These are phyloP conservation scores for Halictus quadricinctus DNA, from an alignment of 2,888 invertebrate genomes.

Conservation along the genomic window DNA sequence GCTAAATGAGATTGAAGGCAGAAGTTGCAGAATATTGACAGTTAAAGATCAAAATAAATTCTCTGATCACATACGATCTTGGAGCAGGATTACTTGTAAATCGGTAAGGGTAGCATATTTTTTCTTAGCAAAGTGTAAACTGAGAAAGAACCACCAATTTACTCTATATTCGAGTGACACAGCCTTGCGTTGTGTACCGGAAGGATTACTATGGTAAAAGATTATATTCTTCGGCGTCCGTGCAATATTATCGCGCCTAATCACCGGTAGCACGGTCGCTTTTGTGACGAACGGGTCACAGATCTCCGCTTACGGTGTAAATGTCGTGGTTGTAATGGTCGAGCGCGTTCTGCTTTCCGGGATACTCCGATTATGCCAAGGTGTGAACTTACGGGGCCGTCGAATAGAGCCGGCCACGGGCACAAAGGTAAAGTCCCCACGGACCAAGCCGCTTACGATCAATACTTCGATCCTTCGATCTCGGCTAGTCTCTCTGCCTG, in stretches of 20 bases:
- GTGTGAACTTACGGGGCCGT: conserved; percentile 72
- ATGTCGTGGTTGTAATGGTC: conserved; percentile 63
- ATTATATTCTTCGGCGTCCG: background rate
- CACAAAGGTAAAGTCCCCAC: conserved; percentile 70
- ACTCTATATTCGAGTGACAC: background rate
- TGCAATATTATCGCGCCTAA: conserved; percentile 15
- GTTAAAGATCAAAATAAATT: no score
- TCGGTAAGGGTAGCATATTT: background rate
- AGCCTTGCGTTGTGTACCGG: background rate
- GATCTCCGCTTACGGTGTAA: conserved; percentile 50
- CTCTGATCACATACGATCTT: background rate
- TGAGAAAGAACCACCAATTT: background rate
- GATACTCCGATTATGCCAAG: conserved; percentile 74
- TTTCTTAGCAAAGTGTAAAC: background rate
- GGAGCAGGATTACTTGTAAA: background rate
- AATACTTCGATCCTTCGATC: conserved; percentile 75
- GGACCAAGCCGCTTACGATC: conserved; percentile 80
- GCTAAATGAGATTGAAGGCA: no score
- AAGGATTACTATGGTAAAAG: background rate
- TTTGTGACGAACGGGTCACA: conserved; percentile 5
- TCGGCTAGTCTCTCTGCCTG: conserved; percentile 44
- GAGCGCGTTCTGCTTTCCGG: conserved; percentile 63
- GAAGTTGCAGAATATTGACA: no score
- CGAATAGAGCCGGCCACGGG: conserved; percentile 67
- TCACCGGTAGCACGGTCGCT: conserved; percentile 6